phyloP scores from a whole-genome alignment of 2,888 invertebrate genomes.

The Melangyna quadrimaculata region DNA sequence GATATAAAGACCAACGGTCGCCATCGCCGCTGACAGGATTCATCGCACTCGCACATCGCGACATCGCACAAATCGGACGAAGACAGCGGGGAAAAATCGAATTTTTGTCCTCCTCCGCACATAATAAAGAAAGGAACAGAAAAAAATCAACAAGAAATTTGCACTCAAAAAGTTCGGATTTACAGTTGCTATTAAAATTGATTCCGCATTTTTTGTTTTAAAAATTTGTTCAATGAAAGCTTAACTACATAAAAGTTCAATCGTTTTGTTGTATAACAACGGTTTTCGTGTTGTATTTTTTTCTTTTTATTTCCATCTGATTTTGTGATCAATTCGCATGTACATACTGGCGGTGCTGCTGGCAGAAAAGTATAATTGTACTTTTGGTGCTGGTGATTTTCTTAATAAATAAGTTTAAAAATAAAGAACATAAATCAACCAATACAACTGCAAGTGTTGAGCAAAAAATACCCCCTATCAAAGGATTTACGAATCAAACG shows the following conservation, averaged over 20 bases:
- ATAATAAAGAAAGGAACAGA: conserved; percentile 3
- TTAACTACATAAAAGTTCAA: conserved; percentile 7
- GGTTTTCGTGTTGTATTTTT: conserved; percentile 45
- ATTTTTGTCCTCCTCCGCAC: conserved; percentile 63
- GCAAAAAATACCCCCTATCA: conserved; percentile 12
- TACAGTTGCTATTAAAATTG: background rate
- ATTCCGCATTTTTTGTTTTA: background rate
- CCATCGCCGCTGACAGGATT: conserved; percentile 57
- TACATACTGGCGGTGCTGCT: conserved; percentile 28
- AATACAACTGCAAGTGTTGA: conserved; percentile 20
- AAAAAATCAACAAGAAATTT: conserved; percentile 13
- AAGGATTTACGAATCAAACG: conserved; percentile 20
- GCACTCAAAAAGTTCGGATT: background rate
- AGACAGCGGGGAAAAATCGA: conserved; percentile 63
- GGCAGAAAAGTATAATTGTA: conserved; percentile 42
- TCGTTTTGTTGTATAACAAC: conserved; percentile 63
- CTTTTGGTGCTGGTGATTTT: conserved; percentile 39
- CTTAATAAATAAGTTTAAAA: conserved; percentile 68
- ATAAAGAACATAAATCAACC: conserved; percentile 45
- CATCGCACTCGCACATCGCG: conserved; percentile 39
- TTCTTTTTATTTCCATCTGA: conserved; percentile 8
- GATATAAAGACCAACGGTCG: background rate
- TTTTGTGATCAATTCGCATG: conserved; percentile 26
- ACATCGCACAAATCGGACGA: background rate
- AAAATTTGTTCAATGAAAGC: background rate